Evolutionary conservation across 2,797 vertebrate genomes (phyloP).

Genomic region (Furcifer pardalis): DNA sequence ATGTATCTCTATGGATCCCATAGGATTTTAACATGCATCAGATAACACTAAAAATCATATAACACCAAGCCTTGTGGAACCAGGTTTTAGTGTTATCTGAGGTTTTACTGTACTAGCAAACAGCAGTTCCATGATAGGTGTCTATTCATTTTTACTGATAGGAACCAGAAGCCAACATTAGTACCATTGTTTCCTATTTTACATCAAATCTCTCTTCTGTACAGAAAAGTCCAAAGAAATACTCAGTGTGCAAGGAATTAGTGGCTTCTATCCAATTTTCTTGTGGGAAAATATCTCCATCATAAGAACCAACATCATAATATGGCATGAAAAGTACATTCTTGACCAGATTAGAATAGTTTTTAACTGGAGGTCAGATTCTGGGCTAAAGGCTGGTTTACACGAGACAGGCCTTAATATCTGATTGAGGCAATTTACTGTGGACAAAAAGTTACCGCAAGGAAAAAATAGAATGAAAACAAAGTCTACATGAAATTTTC

Average conservation of each 20-base stretch:
- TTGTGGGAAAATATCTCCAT: constrained; percentile 17
- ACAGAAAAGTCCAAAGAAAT: neutral
- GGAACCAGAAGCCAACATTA: neutral
- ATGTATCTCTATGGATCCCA: too few species aligned
- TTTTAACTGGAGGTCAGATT: constrained; percentile 42
- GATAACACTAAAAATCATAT: too few species aligned
- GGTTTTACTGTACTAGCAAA: too few species aligned
- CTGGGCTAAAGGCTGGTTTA: neutral
- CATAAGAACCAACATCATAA: constrained; percentile 24
- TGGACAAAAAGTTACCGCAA: neutral
- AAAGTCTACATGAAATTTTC: neutral
- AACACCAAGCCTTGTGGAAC: too few species aligned
- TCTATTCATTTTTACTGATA: fast-evolving
- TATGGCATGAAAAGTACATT: constrained; percentile 37
- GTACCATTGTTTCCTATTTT: constrained; percentile 4
- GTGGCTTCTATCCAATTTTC: constrained; percentile 40
- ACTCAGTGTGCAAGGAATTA: neutral
- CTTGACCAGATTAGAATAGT: constrained; percentile 22
- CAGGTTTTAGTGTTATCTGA: too few species aligned
- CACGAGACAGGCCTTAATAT: neutral
- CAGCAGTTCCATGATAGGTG: neutral
- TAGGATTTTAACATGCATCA: too few species aligned
- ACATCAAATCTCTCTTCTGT: neutral
- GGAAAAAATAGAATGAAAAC: neutral
- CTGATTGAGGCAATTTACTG: neutral